Evolutionary conservation across 2,888 invertebrate genomes (phyloP), one percentile per base, ranked within the genome.

Genomic region (Helobdella robusta): DNA sequence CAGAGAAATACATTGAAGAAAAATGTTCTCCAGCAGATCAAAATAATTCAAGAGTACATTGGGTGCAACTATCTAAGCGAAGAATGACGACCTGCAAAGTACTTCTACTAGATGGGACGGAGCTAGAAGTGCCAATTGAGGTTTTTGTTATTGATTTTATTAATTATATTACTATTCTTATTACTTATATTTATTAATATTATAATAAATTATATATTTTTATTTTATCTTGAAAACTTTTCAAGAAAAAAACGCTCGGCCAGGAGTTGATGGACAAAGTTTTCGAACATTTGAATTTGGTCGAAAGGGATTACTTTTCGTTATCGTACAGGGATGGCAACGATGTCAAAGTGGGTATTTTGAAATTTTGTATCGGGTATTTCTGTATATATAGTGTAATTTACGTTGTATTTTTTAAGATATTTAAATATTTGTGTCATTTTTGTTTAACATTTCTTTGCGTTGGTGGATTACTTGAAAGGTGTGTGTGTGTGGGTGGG

Each of bases 281-380:
- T 69, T 92, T 92, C 80, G 89, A 91, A 74, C 87, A 86, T 70
- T 84, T 94, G 74, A 92, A 94, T 81, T 84, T 95, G 63, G 83
- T 90, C 72, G 95, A 95, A 82, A 90, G 88, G 80, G 94, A 95
- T 80, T 95, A 94, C 81, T 95, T 95, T 79, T 93, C 94, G 2
- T 83, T 95, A 61, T 85, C 88, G 68, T 92, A 89, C 80, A 85
- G 86, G 68, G 91, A 92, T 30, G 59, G 61, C 23, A 56, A 48
- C n/a, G 59, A 65, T 30, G 44, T 65, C n/a, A 65, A 65, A 60
- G 65, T 65, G 2, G 2, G 25, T 36, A 23, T n/a, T n/a, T n/a
- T n/a, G n/a, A n/a, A n/a, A n/a, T n/a, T n/a, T n/a, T n/a, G n/a
- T n/a, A n/a, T n/a, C n/a, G n/a, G n/a, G n/a, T n/a, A n/a, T n/a